phyloP scores from a whole-genome alignment of 2,888 invertebrate genomes.

The Drosophila infuscata region DNA sequence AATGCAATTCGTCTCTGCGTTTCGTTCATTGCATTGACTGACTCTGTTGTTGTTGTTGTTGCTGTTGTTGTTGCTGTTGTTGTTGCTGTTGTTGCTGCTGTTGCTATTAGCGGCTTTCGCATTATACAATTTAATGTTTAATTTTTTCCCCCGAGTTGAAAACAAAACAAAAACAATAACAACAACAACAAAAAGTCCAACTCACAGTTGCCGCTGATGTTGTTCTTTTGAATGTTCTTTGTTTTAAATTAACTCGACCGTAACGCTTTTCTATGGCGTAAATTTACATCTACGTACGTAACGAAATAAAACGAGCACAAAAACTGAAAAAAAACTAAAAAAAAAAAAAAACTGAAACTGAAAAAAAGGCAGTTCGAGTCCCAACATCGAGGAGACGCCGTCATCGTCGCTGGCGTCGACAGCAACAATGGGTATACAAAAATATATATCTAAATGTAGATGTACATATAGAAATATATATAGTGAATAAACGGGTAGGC shows the following conservation, averaged over 20 bases:
- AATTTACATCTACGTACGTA: conserved; percentile 82
- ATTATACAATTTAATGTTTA: conserved; percentile 81
- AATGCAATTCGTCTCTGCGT: conserved; percentile 71
- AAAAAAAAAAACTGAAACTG: conserved; percentile 32
- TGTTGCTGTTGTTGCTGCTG: conserved; percentile 40
- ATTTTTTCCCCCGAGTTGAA: conserved; percentile 59
- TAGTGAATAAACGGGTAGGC: conserved; percentile 20
- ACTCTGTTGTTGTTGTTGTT: conserved; percentile 43
- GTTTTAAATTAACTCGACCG: conserved; percentile 84
- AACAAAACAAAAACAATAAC: conserved; percentile 32
- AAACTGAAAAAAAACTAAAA: conserved; percentile 18
- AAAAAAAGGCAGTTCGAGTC: conserved; percentile 47
- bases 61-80: conserved; percentile 38
- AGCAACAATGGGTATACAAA: conserved; percentile 66
- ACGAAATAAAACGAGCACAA: conserved; percentile 68
- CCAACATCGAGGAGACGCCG: conserved; percentile 73
- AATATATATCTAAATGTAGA: conserved; percentile 10
- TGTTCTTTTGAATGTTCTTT: conserved; percentile 84
- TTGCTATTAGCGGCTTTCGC: conserved; percentile 75
- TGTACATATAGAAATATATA: conserved; percentile 26
- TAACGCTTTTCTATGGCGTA: conserved; percentile 85
- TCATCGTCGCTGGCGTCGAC: conserved; percentile 53
- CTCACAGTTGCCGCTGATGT: conserved; percentile 72
- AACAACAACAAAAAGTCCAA: conserved; percentile 53
- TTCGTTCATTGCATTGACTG: conserved; percentile 66